Base-by-base conservation (phyloP, 92 coral and sea anemone species). In the Heliopora coerulea region DNA sequence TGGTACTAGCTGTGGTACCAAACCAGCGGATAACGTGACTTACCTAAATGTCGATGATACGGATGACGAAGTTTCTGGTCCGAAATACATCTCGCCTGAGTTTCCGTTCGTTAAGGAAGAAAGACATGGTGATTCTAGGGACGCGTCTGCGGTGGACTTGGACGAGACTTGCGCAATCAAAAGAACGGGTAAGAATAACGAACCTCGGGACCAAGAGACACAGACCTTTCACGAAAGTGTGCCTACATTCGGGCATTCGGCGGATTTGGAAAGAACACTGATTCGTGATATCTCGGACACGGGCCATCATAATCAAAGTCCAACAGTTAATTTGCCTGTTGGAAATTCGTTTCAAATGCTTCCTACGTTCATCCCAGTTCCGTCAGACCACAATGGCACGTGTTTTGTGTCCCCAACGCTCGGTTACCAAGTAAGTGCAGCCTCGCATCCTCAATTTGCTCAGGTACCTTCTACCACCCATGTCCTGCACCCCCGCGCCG, bases 171-270 rank as follows among this genome's bases (percentile, higher is more conserved):
- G 72, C 26, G 54, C 31, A 18, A 63, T 70, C 17, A 20, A 63
- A 40, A 52, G 21, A 42, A n/a, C 62, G 8, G 77, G 63, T 10
- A 54, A 52, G 33, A 52, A 70, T 32, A n/a, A 70, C 23, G 27
- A 56, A 29, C 57, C 77, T 30, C 77, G 77, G 52, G 77, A 70
- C 29, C 77, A 70, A 23, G 77, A 70, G 62, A 70, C 77, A 35
- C 77, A 70, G 54, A 70, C 77, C 25, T 57, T 70, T 21, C 77
- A 70, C 41, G 77, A 70, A 18, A 52, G 28, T 23, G 62, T 63
- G 19, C 54, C 62, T 25, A 48, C 40, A 40, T 67, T 67, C 29
- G 54, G n/a, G 23, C 56, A n/a, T 54, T 49, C 77, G 35, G 63
- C 28, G 14, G 77, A 34, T 2, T 33, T 41, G 6, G 34, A 56